phyloP scores from a whole-genome alignment of 2,888 invertebrate species.

The Mesorhabditis belari region DNA sequence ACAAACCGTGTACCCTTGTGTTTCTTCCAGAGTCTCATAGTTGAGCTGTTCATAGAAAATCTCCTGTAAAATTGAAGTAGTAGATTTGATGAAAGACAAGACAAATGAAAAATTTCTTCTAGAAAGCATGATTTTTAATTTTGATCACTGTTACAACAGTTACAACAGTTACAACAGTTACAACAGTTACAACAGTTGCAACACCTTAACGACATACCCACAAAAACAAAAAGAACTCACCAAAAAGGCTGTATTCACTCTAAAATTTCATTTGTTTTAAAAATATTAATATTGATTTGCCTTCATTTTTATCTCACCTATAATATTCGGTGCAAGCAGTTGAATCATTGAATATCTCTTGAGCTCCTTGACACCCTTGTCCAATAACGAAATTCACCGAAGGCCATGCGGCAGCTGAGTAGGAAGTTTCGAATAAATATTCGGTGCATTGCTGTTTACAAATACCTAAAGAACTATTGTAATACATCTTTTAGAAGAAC shows the following conservation, averaged over 20 bases:
- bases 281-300: neutral
- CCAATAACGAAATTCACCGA: conserved; percentile 50
- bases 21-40: conserved; percentile 51
- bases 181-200: too few relatives aligned
- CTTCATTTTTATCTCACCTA: neutral
- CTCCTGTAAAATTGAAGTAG: too few relatives aligned
- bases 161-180: too few relatives aligned
- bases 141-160: too few relatives aligned
- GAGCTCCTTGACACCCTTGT: conserved; percentile 42
- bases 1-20: conserved; percentile 50
- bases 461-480: conserved; percentile 3
- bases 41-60: conserved; percentile 54
- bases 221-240: too few relatives aligned
- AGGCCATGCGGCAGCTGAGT: conserved; percentile 53
- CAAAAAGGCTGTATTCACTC: neutral
- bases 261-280: neutral
- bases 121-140: too few relatives aligned
- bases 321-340: conserved; percentile 50
- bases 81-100: too few relatives aligned
- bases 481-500: too few relatives aligned
- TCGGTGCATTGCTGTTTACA: conserved; percentile 45
- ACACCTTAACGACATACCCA: too few relatives aligned
- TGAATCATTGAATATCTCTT: conserved; percentile 44
- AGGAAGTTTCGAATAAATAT: conserved; percentile 51
- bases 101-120: conserved; percentile 3